Evolutionary conservation across 2,888 invertebrate species (phyloP).

Genomic region (Dryobotodes eremita): DNA sequence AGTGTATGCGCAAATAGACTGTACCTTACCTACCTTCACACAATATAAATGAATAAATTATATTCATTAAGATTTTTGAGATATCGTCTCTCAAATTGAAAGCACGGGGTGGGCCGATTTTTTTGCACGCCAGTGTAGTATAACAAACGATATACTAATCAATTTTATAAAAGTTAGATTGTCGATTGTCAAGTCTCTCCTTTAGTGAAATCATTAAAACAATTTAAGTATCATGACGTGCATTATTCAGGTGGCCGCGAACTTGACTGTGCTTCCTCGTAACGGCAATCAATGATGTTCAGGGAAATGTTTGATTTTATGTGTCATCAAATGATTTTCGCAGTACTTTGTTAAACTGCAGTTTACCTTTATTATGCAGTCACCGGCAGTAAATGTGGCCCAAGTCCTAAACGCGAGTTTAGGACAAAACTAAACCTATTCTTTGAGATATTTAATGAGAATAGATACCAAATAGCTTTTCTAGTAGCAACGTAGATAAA

Average conservation of each 20-base stretch:
- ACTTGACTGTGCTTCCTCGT: conserved; percentile 11
- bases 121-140: too few species aligned
- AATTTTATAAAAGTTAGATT: background rate
- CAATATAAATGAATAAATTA: too few species aligned
- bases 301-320: conserved; percentile 23
- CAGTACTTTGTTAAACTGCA: conserved; percentile 11
- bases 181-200: background rate
- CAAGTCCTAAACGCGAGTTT: background rate
- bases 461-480: background rate
- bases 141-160: background rate
- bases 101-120: too few species aligned
- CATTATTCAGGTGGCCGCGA: conserved; percentile 20
- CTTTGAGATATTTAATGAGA: background rate
- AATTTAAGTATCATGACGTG: conserved; percentile 8
- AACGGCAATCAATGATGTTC: conserved; percentile 20
- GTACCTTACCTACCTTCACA: too few species aligned
- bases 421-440: background rate
- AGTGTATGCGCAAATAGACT: too few species aligned
- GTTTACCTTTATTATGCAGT: background rate
- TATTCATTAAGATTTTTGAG: too few species aligned
- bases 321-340: conserved; percentile 4
- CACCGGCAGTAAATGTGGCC: background rate
- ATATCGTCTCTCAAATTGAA: too few species aligned
- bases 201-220: background rate
- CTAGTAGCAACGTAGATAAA: background rate